Conservation (phyloP, 2,113 vertebrate genomes). For the Hiodon tergisus region DNA sequence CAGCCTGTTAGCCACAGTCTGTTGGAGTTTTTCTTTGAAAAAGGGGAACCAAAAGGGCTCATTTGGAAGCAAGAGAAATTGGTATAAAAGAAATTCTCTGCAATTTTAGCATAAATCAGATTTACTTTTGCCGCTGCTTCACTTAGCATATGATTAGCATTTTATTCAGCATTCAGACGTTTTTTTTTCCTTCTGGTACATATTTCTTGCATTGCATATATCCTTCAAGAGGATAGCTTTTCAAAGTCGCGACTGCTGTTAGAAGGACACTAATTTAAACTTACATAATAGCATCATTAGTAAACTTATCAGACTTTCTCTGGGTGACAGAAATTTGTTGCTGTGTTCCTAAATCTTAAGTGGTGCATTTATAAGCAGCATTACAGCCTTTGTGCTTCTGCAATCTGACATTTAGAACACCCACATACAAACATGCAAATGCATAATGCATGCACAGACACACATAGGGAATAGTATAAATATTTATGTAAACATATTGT, state of each 20-base stretch:
- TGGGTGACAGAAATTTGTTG: neutral
- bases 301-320: neutral
- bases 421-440: neutral
- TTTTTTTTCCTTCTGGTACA: neutral
- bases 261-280: neutral
- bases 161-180: neutral
- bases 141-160: neutral
- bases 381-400: too few relatives aligned
- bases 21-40: constrained; percentile 52
- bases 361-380: too few relatives aligned
- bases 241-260: neutral
- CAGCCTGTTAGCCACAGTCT: constrained; percentile 49
- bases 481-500: constrained; percentile 1
- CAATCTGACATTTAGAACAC: neutral
- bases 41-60: constrained; percentile 32
- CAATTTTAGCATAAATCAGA: constrained; percentile 12
- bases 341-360: too few relatives aligned
- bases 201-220: neutral
- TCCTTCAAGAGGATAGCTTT: neutral
- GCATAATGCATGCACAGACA: neutral
- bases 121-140: neutral
- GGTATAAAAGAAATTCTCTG: constrained; percentile 15
- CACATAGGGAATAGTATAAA: neutral
- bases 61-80: constrained; percentile 37
- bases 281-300: neutral